Conservation (phyloP, 2,888 invertebrate genomes). For the Latheticus oryzae region DNA sequence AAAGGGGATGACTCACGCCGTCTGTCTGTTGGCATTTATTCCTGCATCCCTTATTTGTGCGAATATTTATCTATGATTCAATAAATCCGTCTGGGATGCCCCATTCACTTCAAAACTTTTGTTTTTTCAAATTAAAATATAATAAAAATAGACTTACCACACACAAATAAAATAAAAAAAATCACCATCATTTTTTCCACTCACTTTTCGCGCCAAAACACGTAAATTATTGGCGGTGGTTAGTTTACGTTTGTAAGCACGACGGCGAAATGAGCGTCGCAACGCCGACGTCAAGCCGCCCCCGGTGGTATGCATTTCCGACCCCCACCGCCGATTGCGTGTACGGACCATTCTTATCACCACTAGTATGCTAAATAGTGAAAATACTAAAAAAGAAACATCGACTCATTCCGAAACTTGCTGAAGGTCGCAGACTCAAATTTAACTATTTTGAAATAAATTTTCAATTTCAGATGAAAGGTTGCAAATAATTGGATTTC, state of each 20-base stretch:
- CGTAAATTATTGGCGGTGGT: slow-evolving; percentile 5
- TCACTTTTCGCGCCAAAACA: slow-evolving; percentile 40
- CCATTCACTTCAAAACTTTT: background rate
- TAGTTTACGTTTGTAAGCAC: slow-evolving; percentile 22
- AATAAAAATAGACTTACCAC: slow-evolving; percentile 22
- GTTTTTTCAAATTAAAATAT: background rate
- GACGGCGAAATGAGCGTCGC: slow-evolving; percentile 48
- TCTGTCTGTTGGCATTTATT: slow-evolving; percentile 43
- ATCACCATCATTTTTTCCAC: slow-evolving; percentile 21
- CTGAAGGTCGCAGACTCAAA: slow-evolving; percentile 38
- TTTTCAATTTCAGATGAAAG: background rate
- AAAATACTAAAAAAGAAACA: slow-evolving; percentile 23
- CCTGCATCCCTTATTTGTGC: slow-evolving; percentile 36
- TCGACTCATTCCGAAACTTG: slow-evolving; percentile 13
- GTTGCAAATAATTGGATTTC: too few species aligned
- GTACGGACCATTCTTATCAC: slow-evolving; percentile 36
- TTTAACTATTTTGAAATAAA: slow-evolving; percentile 3
- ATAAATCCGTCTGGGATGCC: slow-evolving; percentile 9
- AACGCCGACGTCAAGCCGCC: slow-evolving; percentile 49
- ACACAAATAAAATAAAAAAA: slow-evolving; percentile 7
- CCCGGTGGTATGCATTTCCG: slow-evolving; percentile 41
- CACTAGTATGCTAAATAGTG: slow-evolving; percentile 36
- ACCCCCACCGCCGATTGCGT: slow-evolving; percentile 42
- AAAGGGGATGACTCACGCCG: slow-evolving; percentile 40
- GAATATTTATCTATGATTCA: slow-evolving; percentile 18